A percentile compares a stretch with the other conserved stretches of the same genome.
These are phyloP conservation scores for Mimachlamys varia DNA, from an alignment of 2,888 invertebrate genomes.

Conservation along the genomic window DNA sequence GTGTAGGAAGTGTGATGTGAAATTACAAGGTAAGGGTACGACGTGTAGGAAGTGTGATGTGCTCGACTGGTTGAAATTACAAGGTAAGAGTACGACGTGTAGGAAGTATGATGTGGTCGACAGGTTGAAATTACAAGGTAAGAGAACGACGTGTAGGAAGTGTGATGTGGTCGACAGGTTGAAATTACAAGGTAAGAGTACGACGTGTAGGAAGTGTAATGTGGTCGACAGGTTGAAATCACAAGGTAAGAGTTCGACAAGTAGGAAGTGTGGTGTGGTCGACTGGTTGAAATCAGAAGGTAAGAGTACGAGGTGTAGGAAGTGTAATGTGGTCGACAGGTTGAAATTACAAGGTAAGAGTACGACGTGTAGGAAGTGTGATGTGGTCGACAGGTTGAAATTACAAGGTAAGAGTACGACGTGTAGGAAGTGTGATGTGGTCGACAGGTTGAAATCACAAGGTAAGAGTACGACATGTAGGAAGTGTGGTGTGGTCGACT, in stretches of 20 bases:
- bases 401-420: neutral
- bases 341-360: neutral
- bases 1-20: no score
- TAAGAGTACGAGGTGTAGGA: neutral
- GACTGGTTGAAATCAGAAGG: no score
- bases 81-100: neutral
- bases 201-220: neutral
- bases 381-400: no score
- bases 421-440: neutral
- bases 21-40: neutral
- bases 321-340: neutral
- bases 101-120: neutral
- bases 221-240: no score
- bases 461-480: neutral
- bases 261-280: neutral
- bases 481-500: neutral
- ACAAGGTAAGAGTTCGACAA: no score
- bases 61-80: neutral
- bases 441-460: neutral
- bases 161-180: neutral
- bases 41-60: neutral
- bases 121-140: neutral
- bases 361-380: neutral
- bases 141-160: neutral
- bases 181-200: neutral